Percentiles rank a stretch among this genome's conserved stretches.
Conservation (phyloP, 2,888 invertebrate genomes). For the Drosophila flavopinicola region DNA sequence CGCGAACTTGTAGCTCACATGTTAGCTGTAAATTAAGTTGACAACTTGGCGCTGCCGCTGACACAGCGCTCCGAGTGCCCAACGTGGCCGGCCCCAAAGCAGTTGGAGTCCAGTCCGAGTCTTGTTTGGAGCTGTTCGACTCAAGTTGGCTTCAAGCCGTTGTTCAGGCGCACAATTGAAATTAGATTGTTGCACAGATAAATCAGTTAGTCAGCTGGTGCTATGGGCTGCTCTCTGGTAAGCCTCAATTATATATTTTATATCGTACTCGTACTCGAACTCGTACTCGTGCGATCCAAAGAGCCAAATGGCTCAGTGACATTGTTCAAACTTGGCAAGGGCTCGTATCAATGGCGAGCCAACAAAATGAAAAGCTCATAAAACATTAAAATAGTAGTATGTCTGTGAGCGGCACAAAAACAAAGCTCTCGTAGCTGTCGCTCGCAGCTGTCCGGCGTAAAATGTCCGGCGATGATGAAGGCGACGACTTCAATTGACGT, state of each 20-base stretch:
- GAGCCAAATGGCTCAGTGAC: conserved; percentile 3
- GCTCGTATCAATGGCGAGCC: conserved; percentile 29
- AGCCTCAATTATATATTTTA: conserved; percentile 28
- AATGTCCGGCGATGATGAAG: conserved; percentile 21
- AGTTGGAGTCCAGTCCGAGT: conserved; percentile 6
- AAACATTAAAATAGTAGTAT: conserved; percentile 37
- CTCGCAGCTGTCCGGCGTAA: conserved; percentile 19
- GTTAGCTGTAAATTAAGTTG: conserved; percentile 79
- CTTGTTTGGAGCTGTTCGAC: conserved; percentile 26
- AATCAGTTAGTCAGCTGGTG: conserved; percentile 41
- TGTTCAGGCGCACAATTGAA: conserved; percentile 51
- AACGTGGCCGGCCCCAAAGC: conserved; percentile 4
- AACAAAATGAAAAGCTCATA: conserved; percentile 17
- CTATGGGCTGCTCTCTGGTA: conserved; percentile 1
- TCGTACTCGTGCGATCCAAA: conserved; percentile 1
- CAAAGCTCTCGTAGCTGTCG: conserved; percentile 29
- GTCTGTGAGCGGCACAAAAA: conserved; percentile 12
- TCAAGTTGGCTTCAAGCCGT: conserved; percentile 30
- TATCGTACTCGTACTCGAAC: too few species aligned
- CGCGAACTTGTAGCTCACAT: conserved; percentile 78
- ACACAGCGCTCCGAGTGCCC: conserved; percentile 37
- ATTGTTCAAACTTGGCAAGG: conserved; percentile 18
- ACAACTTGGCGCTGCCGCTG: conserved; percentile 74
- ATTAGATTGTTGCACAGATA: conserved; percentile 62
- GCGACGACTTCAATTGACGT: conserved; percentile 38